Evolutionary conservation across 1,140 invertebrate genomes (phyloP).

Genomic region (Chionoecetes opilio): DNA sequence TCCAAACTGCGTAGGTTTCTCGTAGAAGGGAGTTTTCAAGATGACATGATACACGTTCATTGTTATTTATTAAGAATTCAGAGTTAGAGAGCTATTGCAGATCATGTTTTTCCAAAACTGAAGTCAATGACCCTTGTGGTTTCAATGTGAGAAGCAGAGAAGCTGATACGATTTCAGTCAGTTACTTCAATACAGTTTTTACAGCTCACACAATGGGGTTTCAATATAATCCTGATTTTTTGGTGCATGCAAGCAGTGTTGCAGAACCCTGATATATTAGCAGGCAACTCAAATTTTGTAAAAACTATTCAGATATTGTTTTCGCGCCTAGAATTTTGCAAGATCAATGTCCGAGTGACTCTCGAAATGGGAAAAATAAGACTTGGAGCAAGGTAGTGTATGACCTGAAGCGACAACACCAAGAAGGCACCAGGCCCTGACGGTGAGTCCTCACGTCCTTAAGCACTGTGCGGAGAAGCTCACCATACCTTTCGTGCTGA

Average conservation of each 20-base stretch:
- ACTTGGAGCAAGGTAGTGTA: no score
- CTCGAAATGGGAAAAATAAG: no score
- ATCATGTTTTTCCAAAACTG: background rate
- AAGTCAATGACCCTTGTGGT: background rate
- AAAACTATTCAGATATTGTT: no score
- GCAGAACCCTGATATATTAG: no score
- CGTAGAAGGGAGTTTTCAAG: background rate
- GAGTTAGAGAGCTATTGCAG: background rate
- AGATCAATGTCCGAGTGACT: no score
- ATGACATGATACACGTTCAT: background rate
- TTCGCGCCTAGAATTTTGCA: no score
- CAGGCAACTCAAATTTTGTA: no score
- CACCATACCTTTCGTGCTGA: no score
- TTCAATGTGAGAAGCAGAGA: background rate
- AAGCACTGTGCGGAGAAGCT: no score
- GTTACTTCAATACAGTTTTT: background rate
- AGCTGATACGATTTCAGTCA: background rate
- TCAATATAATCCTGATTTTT: background rate
- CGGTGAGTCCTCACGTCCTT: no score
- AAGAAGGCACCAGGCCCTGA: no score
- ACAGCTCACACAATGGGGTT: background rate
- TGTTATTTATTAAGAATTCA: background rate
- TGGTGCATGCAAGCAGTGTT: background rate
- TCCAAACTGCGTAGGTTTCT: background rate
- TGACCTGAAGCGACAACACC: no score